These are phyloP conservation scores for Drosophila virilis DNA, from an alignment of 1,140 invertebrate genomes.

Conservation along the genomic window DNA sequence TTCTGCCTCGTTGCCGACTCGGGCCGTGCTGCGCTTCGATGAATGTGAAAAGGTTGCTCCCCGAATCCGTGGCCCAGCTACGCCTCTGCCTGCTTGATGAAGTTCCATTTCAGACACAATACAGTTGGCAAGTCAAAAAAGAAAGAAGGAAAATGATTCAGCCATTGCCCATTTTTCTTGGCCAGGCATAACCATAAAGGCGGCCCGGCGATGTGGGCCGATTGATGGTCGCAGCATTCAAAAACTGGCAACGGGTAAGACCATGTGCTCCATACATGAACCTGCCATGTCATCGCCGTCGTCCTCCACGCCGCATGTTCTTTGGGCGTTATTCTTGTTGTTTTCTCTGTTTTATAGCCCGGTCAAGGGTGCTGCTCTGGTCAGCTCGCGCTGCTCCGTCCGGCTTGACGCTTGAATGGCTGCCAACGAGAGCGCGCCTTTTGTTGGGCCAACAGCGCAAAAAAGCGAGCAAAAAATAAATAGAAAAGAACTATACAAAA, in stretches of 20 bases:
- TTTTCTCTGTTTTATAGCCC: constrained; percentile 64
- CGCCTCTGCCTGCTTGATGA: constrained; percentile 56
- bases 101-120: constrained; percentile 76
- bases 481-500: constrained; percentile 20
- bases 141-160: constrained; percentile 36
- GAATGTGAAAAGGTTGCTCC: constrained; percentile 43
- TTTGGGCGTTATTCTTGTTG: constrained; percentile 7
- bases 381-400: constrained; percentile 55
- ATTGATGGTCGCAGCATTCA: constrained; percentile 76
- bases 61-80: constrained; percentile 19
- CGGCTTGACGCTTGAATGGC: constrained; percentile 79
- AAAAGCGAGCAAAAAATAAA: constrained; percentile 33
- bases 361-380: constrained; percentile 75
- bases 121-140: constrained; percentile 40
- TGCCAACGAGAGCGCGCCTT: constrained; percentile 75
- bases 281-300: constrained; percentile 56
- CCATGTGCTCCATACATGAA: constrained; percentile 19
- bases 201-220: constrained; percentile 58
- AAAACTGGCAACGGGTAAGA: constrained; percentile 61
- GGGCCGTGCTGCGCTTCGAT: constrained; percentile 46
- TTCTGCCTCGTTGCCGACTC: constrained; percentile 40
- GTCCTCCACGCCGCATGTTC: constrained; percentile 37
- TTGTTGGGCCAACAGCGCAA: constrained; percentile 59
- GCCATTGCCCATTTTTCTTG: constrained; percentile 46
- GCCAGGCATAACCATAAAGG: constrained; percentile 74